A percentile compares a stretch with the other conserved stretches of the same genome.
These are phyloP conservation scores for Neotoma lepida DNA, from an alignment of 2,113 vertebrate species.

Conservation along the genomic window DNA sequence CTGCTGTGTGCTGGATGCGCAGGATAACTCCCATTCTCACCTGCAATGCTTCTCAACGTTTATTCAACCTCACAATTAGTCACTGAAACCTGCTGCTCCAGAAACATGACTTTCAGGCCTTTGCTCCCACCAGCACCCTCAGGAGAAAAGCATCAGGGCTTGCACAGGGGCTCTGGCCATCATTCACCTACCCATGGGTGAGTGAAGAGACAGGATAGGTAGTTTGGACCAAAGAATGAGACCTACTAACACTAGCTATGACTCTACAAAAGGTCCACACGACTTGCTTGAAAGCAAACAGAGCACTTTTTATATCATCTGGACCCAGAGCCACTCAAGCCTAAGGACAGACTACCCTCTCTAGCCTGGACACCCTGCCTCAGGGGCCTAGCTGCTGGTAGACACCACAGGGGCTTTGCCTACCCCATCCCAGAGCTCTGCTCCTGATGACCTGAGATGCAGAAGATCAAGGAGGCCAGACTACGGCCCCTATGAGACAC, in stretches of 20 bases:
- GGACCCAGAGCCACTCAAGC: not conserved
- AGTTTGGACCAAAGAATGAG: not conserved
- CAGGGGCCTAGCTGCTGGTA: not conserved
- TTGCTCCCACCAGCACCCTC: not conserved
- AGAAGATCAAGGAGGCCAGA: not conserved
- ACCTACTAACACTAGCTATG: not conserved
- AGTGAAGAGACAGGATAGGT: not conserved
- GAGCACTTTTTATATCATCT: not conserved
- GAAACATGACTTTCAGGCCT: conserved; percentile 4
- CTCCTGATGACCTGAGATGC: not conserved
- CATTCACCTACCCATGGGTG: not conserved
- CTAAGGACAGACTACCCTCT: not conserved
- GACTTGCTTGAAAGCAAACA: not conserved
- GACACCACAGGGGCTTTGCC: too few relatives aligned
- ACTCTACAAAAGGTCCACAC: not conserved
- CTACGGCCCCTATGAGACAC: not conserved
- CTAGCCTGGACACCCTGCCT: not conserved
- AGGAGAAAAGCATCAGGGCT: not conserved
- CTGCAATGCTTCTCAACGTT: not conserved
- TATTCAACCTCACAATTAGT: conserved; percentile 5
- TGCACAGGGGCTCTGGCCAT: not conserved
- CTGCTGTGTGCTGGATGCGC: not conserved
- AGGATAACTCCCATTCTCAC: not conserved
- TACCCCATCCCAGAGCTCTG: not conserved
- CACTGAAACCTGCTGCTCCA: not conserved